phyloP scores from a whole-genome alignment of 2,797 vertebrate genomes.

The Capromys pilorides region DNA sequence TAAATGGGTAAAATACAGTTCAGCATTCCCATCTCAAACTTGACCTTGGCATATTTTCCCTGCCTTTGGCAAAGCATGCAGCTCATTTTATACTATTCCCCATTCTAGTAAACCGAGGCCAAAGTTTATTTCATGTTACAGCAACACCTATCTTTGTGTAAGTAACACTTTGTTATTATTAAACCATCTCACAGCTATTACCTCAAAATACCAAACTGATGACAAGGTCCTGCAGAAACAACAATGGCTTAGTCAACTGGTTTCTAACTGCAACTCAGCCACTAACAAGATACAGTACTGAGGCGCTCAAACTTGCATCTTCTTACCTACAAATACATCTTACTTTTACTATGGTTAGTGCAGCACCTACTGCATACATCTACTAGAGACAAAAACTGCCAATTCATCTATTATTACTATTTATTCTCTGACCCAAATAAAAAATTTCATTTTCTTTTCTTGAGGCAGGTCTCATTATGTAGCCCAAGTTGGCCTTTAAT shows the following conservation, averaged over 20 bases:
- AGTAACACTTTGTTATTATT: not conserved
- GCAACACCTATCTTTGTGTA: not conserved
- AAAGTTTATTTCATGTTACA: not conserved
- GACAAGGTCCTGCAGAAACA: not conserved
- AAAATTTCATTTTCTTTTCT: not conserved
- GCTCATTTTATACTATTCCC: constrained; percentile 21
- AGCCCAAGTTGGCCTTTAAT: not conserved
- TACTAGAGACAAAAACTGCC: constrained; percentile 13
- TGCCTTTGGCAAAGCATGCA: not conserved
- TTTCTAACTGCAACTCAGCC: constrained; percentile 37
- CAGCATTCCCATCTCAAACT: not conserved
- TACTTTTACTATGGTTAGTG: not conserved
- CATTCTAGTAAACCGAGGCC: not conserved
- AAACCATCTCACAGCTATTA: constrained; percentile 40
- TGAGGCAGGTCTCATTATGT: not conserved
- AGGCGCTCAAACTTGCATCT: constrained; percentile 41
- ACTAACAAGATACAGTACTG: not conserved
- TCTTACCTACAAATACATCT: constrained; percentile 4
- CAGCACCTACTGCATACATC: not conserved
- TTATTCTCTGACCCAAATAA: constrained; percentile 34
- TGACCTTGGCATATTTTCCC: not conserved
- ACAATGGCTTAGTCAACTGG: constrained; percentile 9
- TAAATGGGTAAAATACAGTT: not conserved
- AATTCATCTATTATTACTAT: not conserved
- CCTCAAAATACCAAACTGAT: constrained; percentile 47